Evolutionary conservation across 2,888 invertebrate genomes (phyloP).

Genomic region (Tethea ocularis): DNA sequence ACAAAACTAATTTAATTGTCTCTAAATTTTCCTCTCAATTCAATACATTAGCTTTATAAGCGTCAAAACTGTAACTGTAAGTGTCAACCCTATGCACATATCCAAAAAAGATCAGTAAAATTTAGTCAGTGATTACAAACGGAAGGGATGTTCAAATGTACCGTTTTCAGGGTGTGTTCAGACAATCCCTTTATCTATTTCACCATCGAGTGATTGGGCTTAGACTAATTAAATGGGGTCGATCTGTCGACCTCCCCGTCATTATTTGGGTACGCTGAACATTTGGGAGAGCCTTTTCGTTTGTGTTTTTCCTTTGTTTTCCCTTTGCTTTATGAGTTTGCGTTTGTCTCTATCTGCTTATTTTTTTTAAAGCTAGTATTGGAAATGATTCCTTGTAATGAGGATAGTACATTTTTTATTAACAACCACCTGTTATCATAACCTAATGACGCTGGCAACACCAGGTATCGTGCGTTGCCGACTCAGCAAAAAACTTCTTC

Average conservation of each 20-base stretch:
- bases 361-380: no score
- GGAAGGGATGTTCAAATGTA: not conserved
- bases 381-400: no score
- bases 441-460: no score
- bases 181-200: not conserved
- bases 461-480: no score
- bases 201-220: not conserved
- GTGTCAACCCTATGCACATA: not conserved
- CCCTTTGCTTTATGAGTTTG: not conserved
- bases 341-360: no score
- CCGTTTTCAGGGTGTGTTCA: not conserved
- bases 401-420: no score
- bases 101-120: not conserved
- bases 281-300: not conserved
- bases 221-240: conserved; percentile 6
- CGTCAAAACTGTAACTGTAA: no score
- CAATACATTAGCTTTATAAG: no score
- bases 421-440: no score
- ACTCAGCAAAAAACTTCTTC: no score
- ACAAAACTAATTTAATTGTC: no score
- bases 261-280: not conserved
- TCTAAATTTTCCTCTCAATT: no score
- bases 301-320: not conserved
- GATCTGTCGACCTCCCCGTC: not conserved
- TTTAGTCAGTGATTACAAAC: not conserved